Percentiles rank a stretch among this genome's conserved stretches.
These are phyloP conservation scores for Vicugna pacos DNA, from an alignment of 2,113 vertebrate species.

Conservation along the genomic window DNA sequence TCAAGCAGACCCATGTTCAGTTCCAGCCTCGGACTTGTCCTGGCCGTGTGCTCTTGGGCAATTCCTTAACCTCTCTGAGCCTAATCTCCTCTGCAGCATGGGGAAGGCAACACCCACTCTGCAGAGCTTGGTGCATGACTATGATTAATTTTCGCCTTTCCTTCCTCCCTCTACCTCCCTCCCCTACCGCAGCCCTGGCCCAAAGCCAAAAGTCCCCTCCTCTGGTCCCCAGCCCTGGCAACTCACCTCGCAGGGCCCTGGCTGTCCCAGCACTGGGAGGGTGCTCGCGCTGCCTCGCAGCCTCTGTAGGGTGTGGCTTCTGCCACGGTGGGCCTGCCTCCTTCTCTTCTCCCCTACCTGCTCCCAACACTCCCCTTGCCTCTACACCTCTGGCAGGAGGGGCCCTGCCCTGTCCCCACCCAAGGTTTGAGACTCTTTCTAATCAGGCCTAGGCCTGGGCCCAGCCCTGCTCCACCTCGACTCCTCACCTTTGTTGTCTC, in stretches of 20 bases:
- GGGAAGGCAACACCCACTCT: neutral
- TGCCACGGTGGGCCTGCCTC: neutral
- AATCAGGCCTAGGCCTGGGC: neutral
- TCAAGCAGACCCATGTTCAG: accelerated
- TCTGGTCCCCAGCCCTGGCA: neutral
- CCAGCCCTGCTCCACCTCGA: neutral
- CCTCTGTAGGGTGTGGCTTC: no score
- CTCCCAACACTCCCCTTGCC: no score
- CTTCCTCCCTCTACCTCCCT: neutral
- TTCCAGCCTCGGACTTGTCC: neutral
- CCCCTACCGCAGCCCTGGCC: neutral
- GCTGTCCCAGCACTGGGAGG: neutral
- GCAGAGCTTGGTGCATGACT: neutral
- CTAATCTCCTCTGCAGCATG: neutral
- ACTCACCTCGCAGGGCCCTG: neutral
- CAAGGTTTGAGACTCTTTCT: neutral
- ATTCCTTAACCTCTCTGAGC: neutral
- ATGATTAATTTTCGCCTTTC: accelerated
- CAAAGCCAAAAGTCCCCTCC: neutral
- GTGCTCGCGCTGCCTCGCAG: neutral
- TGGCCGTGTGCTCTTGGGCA: neutral
- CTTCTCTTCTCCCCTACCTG: neutral
- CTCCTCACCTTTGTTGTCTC: no score
- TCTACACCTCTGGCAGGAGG: neutral
- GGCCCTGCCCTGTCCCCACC: accelerated